phyloP scores from a whole-genome alignment of 2,888 invertebrate genomes.

The Diploptera punctata region DNA sequence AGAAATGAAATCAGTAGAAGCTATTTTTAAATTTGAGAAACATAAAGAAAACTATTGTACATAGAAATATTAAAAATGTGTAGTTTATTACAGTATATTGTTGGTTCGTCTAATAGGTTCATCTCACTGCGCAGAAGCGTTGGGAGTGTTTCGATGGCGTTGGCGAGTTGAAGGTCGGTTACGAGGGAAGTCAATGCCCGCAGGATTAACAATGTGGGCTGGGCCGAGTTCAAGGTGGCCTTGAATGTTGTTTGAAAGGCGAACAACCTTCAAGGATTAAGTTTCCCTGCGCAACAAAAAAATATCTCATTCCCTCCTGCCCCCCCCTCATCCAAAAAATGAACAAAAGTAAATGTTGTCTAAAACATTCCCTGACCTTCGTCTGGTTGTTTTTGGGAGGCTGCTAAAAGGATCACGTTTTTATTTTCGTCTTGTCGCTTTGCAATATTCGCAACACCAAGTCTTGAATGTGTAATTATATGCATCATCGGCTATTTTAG shows the following conservation, averaged over 20 bases:
- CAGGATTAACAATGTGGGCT: conserved; percentile 29
- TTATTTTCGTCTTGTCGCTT: too few relatives aligned
- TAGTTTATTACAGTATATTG: too few relatives aligned
- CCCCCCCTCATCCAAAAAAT: neutral
- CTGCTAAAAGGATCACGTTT: neutral
- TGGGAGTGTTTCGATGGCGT: neutral
- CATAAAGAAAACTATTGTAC: too few relatives aligned
- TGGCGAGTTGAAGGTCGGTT: conserved; percentile 41
- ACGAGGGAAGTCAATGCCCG: conserved; percentile 36
- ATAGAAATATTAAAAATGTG: too few relatives aligned
- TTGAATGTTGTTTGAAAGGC: conserved; percentile 45
- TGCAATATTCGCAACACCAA: too few relatives aligned
- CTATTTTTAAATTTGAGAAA: too few relatives aligned
- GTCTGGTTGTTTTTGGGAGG: neutral
- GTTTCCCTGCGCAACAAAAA: neutral
- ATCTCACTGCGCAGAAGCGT: neutral
- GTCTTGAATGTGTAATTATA: too few relatives aligned
- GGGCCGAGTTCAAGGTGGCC: conserved; percentile 33
- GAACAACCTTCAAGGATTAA: conserved; percentile 46
- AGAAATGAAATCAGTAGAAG: too few relatives aligned
- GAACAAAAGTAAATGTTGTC: conserved; percentile 20
- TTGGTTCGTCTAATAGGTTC: neutral
- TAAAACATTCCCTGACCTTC: conserved; percentile 28
- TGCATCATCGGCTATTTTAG: too few relatives aligned
- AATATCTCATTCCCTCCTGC: too few relatives aligned